These are phyloP conservation scores for Taurulus bubalis DNA, from an alignment of 2,113 vertebrate species.

Conservation along the genomic window DNA sequence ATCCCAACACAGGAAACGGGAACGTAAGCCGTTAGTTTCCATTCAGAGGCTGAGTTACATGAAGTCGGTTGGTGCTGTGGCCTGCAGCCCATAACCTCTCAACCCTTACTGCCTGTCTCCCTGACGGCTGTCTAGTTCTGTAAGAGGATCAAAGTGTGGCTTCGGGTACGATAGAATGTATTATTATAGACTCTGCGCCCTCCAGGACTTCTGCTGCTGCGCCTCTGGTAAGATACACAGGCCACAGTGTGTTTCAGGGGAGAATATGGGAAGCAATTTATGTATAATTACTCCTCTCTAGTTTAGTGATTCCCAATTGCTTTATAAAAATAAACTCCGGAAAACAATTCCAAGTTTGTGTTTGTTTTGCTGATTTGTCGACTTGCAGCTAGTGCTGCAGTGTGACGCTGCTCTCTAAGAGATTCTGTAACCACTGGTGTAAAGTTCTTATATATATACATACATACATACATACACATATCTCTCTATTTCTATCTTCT, in stretches of 20 bases:
- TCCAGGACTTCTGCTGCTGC: slow-evolving; percentile 36
- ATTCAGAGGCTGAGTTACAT: too few species aligned
- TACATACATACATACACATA: too few species aligned
- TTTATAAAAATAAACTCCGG: slow-evolving; percentile 52
- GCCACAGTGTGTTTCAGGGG: slow-evolving; percentile 33
- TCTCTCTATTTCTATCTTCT: too few species aligned
- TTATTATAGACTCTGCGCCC: slow-evolving; percentile 50
- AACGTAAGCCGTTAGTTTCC: slow-evolving; percentile 31
- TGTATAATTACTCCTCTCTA: slow-evolving; percentile 57
- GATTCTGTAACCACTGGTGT: too few species aligned
- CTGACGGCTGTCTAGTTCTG: slow-evolving; percentile 70
- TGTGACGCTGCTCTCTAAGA: too few species aligned
- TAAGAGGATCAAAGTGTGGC: slow-evolving; percentile 69
- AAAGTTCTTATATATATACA: too few species aligned
- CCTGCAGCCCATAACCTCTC: slow-evolving; percentile 56
- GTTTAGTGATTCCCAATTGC: slow-evolving; percentile 38
- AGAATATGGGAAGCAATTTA: slow-evolving; percentile 51
- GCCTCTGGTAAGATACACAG: slow-evolving; percentile 45
- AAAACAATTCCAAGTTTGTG: slow-evolving; percentile 9
- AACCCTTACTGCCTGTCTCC: slow-evolving; percentile 51
- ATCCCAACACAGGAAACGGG: slow-evolving; percentile 29
- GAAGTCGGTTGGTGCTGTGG: slow-evolving; percentile 34
- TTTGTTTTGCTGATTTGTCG: slow-evolving; percentile 13
- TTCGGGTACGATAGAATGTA: slow-evolving; percentile 67
- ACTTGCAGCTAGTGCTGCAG: too few species aligned